These are phyloP conservation scores for Troides helena DNA, from an alignment of 2,888 invertebrate genomes.

Conservation along the genomic window DNA sequence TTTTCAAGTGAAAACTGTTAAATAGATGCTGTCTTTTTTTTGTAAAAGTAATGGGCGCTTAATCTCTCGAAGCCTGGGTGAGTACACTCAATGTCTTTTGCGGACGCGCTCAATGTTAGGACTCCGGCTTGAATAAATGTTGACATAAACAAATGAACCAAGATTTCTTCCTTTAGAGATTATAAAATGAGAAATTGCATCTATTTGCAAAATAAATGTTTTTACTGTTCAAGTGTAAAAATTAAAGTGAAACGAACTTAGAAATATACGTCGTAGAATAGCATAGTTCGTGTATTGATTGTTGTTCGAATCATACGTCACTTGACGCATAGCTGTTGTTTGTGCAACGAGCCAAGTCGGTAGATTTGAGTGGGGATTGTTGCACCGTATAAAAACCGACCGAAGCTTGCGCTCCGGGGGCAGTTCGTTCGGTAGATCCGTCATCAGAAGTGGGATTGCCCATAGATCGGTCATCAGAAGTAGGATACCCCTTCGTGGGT, in stretches of 20 bases:
- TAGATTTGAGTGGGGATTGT: too few species aligned
- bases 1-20: neutral
- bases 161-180: conserved; percentile 2
- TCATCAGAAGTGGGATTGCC: too few species aligned
- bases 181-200: neutral
- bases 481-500: too few species aligned
- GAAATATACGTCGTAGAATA: neutral
- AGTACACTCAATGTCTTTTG: neutral
- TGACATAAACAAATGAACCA: conserved; percentile 5
- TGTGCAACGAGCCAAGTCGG: too few species aligned
- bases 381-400: too few species aligned
- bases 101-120: neutral
- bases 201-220: neutral
- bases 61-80: neutral
- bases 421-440: too few species aligned
- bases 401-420: too few species aligned
- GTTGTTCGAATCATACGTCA: too few species aligned
- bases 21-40: neutral
- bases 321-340: too few species aligned
- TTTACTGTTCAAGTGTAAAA: neutral
- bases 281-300: too few species aligned
- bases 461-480: too few species aligned
- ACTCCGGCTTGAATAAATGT: conserved; percentile 1
- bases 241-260: neutral
- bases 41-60: neutral